phyloP scores from a whole-genome alignment of 2,113 vertebrate genomes.

The Sminthopsis crassicaudata region DNA sequence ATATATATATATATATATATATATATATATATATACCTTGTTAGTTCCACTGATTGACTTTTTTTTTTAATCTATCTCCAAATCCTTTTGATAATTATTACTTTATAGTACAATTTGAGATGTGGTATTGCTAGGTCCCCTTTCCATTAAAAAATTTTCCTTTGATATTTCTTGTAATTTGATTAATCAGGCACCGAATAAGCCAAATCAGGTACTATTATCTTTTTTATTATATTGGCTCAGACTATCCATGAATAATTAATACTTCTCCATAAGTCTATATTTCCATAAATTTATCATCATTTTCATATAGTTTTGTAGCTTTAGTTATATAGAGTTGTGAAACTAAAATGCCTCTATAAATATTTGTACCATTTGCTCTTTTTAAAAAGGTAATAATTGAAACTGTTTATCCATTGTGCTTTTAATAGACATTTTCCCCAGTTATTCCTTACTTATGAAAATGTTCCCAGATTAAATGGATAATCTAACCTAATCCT shows the following conservation, averaged over 20 bases:
- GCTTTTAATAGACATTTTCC: too few species aligned
- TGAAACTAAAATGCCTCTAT: not conserved
- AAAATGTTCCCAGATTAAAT: not conserved
- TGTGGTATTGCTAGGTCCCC: not conserved
- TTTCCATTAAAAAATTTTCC: not conserved
- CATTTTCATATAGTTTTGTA: not conserved
- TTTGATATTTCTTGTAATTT: not conserved
- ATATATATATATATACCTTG: not conserved
- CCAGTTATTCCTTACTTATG: not conserved
- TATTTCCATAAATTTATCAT: not conserved
- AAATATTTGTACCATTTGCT: not conserved
- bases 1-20: too few species aligned
- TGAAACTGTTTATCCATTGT: too few species aligned
- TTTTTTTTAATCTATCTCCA: not conserved
- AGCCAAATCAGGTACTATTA: not conserved
- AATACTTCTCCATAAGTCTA: not conserved
- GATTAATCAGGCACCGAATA: not conserved
- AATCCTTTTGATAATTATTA: not conserved
- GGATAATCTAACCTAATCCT: not conserved
- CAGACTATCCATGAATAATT: not conserved
- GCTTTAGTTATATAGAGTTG: not conserved
- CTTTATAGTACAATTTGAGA: not conserved
- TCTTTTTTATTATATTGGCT: not conserved
- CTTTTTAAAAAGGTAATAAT: not conserved
- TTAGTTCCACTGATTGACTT: not conserved